A percentile compares a stretch with the other conserved stretches of the same genome.
Evolutionary conservation across 2,888 invertebrate genomes (phyloP).

Genomic region (Agrochola litura): DNA sequence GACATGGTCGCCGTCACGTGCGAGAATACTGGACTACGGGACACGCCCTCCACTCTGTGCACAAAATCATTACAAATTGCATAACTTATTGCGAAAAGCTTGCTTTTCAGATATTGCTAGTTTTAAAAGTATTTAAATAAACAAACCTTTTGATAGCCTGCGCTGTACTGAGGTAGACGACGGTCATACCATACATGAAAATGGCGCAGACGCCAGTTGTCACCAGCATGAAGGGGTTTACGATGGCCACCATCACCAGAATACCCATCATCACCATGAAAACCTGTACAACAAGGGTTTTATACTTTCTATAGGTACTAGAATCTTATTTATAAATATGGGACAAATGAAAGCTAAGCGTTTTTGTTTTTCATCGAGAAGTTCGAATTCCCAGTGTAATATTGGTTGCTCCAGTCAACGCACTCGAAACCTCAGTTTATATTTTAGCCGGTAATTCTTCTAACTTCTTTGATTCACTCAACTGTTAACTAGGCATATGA

Average conservation of each 20-base stretch:
- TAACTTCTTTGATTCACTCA: no score
- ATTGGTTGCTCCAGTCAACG: not conserved
- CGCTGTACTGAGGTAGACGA: slow-evolving; percentile 93
- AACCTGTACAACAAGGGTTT: slow-evolving; percentile 82
- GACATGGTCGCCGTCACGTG: slow-evolving; percentile 94
- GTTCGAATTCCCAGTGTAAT: not conserved
- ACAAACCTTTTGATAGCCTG: slow-evolving; percentile 92
- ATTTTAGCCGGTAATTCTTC: not conserved
- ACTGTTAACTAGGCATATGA: not conserved
- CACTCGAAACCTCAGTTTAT: not conserved
- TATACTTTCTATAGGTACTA: not conserved
- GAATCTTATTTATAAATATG: not conserved
- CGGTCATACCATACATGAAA: slow-evolving; percentile 92
- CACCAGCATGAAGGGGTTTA: slow-evolving; percentile 93
- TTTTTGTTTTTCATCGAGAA: not conserved
- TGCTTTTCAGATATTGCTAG: not conserved
- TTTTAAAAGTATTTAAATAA: not conserved
- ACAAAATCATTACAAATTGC: not conserved
- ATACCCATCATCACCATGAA: slow-evolving; percentile 93
- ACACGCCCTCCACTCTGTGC: slow-evolving; percentile 87
- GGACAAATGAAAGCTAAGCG: not conserved
- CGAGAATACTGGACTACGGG: slow-evolving; percentile 95
- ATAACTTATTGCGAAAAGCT: not conserved
- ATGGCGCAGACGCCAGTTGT: slow-evolving; percentile 91
- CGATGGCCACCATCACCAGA: slow-evolving; percentile 92